Percentiles rank a stretch among this genome's conserved stretches.
Conservation (phyloP, 1,140 invertebrate species). For the Neuroterus valhalla region DNA sequence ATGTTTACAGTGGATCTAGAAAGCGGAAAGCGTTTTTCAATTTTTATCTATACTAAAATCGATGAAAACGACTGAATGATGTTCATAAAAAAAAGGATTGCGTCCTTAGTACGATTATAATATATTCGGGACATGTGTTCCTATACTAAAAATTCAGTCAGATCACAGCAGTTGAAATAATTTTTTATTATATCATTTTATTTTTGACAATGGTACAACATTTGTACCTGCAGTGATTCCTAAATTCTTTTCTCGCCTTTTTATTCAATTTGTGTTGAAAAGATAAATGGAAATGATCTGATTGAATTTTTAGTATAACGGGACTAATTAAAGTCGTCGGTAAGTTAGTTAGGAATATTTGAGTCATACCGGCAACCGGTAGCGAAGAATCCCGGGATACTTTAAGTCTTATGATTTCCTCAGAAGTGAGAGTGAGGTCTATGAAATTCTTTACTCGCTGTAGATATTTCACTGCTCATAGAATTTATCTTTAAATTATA, state of each 20-base stretch:
- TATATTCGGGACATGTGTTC: neutral
- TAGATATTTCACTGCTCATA: neutral
- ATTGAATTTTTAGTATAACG: conserved; percentile 2
- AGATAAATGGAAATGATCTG: neutral
- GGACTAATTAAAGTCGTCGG: conserved; percentile 10
- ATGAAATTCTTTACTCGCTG: conserved; percentile 6
- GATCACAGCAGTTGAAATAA: neutral
- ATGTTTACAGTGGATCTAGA: neutral
- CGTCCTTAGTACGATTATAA: conserved; percentile 3
- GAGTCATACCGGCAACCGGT: conserved; percentile 35
- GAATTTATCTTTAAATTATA: neutral
- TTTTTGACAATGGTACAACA: conserved; percentile 26
- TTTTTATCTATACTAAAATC: neutral
- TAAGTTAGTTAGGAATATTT: conserved; percentile 53
- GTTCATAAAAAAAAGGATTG: neutral
- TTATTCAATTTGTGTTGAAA: neutral
- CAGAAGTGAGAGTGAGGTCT: conserved; percentile 7
- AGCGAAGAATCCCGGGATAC: conserved; percentile 46
- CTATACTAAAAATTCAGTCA: conserved; percentile 8
- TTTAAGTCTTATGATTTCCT: conserved; percentile 31
- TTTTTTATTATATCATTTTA: neutral
- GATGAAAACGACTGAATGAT: neutral
- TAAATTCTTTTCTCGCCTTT: neutral
- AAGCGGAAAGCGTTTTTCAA: conserved; percentile 17
- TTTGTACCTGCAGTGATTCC: neutral